Evolutionary conservation across 64 coral and sea anemone genomes (phyloP), one percentile per base, ranked within the genome.

Genomic region (Astreopora myriophthalma): DNA sequence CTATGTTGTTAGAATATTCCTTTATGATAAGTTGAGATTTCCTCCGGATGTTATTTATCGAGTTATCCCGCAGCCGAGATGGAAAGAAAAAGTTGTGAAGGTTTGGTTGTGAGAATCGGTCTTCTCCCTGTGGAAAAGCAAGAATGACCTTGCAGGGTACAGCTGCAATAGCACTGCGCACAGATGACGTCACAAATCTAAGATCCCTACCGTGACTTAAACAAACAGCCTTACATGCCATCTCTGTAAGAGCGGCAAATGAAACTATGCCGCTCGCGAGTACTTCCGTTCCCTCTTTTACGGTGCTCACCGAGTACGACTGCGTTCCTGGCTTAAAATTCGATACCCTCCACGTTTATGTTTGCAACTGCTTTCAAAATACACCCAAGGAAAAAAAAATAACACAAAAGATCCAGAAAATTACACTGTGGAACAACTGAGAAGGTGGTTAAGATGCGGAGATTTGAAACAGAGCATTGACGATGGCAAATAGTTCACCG

Each of bases 121-220:
- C 2, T 26, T 16, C 61, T 64, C 61, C 24, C 20, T 64, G 61
- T 24, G 61, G 61, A 64, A 64, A 64, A 64, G 20, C 20, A 64
- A 64, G 23, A 64, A 9, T 19, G 61, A 64, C 61, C 61, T 64
- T 64, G 61, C 61, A 24, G 61, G 61, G 24, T 64, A 64, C 2
- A 8, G 61, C 81, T 17, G 39, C 9, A 83, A 83, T 83, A 82
- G 79, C 79, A 49, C 25, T 31, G 52, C 79, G 79, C 79, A 36
- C 11, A 51, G 4, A 32, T 82, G 23, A 82, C 79, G 79, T 82
- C 79, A 82, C 79, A 13, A 55, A 82, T 51, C 10, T 62, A 0
- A 14, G n/a, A 82, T 49, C 79, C 79, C 52, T 33, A 25, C 49
- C 13, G 79, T 27, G 79, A 82, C 34, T 82, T 49, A 58, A 49